Evolutionary conservation across 2,797 vertebrate species (phyloP), one percentile per base, ranked within the genome.

Genomic region (Pteronotus mesoamericanus): DNA sequence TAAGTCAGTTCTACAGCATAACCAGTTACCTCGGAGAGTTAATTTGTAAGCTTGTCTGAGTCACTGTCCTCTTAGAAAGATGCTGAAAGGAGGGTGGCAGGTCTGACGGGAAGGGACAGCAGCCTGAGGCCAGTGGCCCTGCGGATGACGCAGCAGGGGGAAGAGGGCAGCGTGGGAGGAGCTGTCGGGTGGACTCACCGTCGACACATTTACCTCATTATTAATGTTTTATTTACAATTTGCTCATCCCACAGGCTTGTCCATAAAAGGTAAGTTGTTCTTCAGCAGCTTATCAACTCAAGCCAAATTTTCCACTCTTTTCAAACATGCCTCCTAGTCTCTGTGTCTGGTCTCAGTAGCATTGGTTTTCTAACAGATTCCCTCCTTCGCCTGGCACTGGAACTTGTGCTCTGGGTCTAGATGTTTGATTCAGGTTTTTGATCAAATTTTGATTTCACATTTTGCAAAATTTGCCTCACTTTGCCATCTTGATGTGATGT

Each of bases 121-220:
- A 51, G 32, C 48, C 24, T 12, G 9, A 53, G 44, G 14, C 6
- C 51, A 53, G 2, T 6, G 51, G 15, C 32, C n/a, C n/a, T n/a
- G n/a, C n/a, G n/a, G n/a, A n/a, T n/a, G n/a, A n/a, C n/a, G 4
- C 3, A 34, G 7, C 11, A 4, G n/a, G 9, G 18, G 16, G 42
- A 71, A n/a, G 48, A 46, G 53, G 26, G 18, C 22, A 8, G 4
- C 1, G 15, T 66, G 26, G 48, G 14, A 18, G 24, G 9, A 32
- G 10, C 3, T 3, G 4, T 11, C 9, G 5, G 5, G 22, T 59
- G 29, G 8, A 22, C 55, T 24, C 46, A 9, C 24, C 26, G 34
- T 53, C 26, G 74, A 26, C 29, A 51, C 2, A 6, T 16, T 1
- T n/a, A 12, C 61, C 42, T 59, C 37, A 26, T 53, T 15, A 71